Base-by-base conservation (phyloP, 2,113 vertebrate genomes). In the Sclerurus mexicanus region DNA sequence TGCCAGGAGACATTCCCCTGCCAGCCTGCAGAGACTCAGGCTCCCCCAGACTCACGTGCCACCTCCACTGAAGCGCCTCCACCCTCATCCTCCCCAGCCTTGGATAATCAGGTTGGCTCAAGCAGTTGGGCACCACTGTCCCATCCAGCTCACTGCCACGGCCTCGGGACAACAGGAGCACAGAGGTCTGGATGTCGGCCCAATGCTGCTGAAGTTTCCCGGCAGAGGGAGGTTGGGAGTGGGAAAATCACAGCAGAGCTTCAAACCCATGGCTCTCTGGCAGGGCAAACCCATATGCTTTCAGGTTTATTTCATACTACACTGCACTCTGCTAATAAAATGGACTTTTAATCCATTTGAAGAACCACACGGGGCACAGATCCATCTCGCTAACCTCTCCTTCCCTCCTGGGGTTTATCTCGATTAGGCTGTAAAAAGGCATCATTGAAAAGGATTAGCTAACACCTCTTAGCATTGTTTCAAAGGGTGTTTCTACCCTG, bases 281-380 rank as follows among this genome's bases (percentile, higher is more conserved):
- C 69, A 91, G 81, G 66, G 86, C 56, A 89, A 92, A 71, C 25
- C 83, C 91, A 28, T 81, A 90, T 47, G 86, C 86, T 85, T 72
- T 60, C 86, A 95, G 80, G 95, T 95, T 97, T 92, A 92, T 96
- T 97, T 97, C 95, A 96, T 95, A 95, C 94, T 95, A 96, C 95
- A 35, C 76, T 97, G 96, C 96, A 95, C 95, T 95, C 76, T 68
- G 89, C 81, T 95, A 97, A 96, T 81, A 96, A 97, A 96, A 96
- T 72, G 93, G 95, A 95, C 95, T 93, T 95, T 42, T 91, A 97
- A 96, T 93, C 94, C 84, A 95, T 96, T 93, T 81, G 91, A 52
- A 82, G 96, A 96, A 93, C 96, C 93, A 84, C 94, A 97, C 68
- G 93, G 94, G 94, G 96, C 93, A 78, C 86, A 87, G 93, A 95